Percentiles rank a stretch among this genome's conserved stretches.
These are phyloP conservation scores for Mechanitis messenoides DNA, from an alignment of 2,888 invertebrate species.

Conservation along the genomic window DNA sequence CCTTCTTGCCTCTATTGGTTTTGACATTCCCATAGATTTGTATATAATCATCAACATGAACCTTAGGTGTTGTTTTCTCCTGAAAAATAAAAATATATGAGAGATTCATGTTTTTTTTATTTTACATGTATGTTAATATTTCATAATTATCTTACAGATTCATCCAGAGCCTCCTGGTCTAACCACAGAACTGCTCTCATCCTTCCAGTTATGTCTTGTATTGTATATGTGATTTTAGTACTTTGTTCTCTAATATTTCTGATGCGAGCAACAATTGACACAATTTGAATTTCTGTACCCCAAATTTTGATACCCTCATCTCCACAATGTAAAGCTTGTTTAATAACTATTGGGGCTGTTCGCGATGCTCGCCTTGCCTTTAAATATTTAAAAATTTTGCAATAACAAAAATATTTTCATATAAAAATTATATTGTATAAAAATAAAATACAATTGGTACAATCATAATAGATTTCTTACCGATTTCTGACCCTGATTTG, in stretches of 20 bases:
- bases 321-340: slow-evolving; percentile 65
- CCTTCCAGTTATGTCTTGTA: slow-evolving; percentile 71
- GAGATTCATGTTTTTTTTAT: not conserved
- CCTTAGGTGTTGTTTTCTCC: slow-evolving; percentile 69
- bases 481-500: slow-evolving; percentile 62
- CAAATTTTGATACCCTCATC: slow-evolving; percentile 72
- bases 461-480: slow-evolving; percentile 37
- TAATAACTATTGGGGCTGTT: slow-evolving; percentile 70
- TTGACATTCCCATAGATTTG: slow-evolving; percentile 71
- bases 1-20: slow-evolving; percentile 69
- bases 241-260: slow-evolving; percentile 67
- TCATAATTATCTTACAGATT: slow-evolving; percentile 50
- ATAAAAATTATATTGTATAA: not conserved
- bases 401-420: not conserved
- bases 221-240: slow-evolving; percentile 70
- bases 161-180: slow-evolving; percentile 69
- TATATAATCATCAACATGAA: slow-evolving; percentile 69
- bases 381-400: slow-evolving; percentile 4
- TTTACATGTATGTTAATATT: not conserved
- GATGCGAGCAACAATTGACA: slow-evolving; percentile 61
- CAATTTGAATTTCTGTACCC: slow-evolving; percentile 71
- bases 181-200: slow-evolving; percentile 71
- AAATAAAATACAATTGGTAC: not conserved
- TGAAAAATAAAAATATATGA: slow-evolving; percentile 34
- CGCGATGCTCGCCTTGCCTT: slow-evolving; percentile 66